Base-by-base conservation (phyloP, 2,888 invertebrate genomes). In the Drosophila mulleri region DNA sequence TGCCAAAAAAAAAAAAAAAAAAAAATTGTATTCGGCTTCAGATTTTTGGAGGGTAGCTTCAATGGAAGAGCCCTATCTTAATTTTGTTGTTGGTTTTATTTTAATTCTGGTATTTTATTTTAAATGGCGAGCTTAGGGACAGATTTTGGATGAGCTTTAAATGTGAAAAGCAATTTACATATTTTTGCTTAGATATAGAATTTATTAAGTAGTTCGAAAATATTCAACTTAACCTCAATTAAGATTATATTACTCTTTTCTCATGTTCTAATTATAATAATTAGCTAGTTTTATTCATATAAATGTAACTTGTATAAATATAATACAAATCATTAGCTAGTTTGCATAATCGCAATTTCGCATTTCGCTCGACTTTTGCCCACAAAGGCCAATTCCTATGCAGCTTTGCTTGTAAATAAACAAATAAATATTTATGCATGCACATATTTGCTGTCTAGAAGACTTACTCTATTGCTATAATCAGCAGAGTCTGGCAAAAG, bases 371-470 rank as follows among this genome's bases (percentile, higher is more conserved):
- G n/a, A 29, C n/a, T 0, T 9, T 29, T 12, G 62, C 67, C 64
- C 67, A 78, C 72, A 59, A 67, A 50, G 47, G 48, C 48, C 73
- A 87, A 82, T 79, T 79, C 82, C 67, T 72, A 69, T 54, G 68
- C 59, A 66, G 35, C 67, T 72, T 70, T 75, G 64, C 53, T 47
- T n/a, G 16, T 44, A 67, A 44, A 60, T 41, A 62, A 29, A 37
- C 45, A 45, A 18, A 62, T 52, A 18, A 35, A 52, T 35, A 20
- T 20, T 35, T 50, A 32, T 50, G 18, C 29, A 32, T n/a, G 48
- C 18, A 7, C 50, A 32, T n/a, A 48, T 50, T 50, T 32, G 18
- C 6, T 41, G 26, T 47, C n/a, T 5, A 42, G 7, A 45, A 60
- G 23, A 50, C 14, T 18, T 48, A 35, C 56, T 66, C 39, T 73